Base-by-base conservation (phyloP, 2,113 vertebrate species). In the Xenus cinereus region DNA sequence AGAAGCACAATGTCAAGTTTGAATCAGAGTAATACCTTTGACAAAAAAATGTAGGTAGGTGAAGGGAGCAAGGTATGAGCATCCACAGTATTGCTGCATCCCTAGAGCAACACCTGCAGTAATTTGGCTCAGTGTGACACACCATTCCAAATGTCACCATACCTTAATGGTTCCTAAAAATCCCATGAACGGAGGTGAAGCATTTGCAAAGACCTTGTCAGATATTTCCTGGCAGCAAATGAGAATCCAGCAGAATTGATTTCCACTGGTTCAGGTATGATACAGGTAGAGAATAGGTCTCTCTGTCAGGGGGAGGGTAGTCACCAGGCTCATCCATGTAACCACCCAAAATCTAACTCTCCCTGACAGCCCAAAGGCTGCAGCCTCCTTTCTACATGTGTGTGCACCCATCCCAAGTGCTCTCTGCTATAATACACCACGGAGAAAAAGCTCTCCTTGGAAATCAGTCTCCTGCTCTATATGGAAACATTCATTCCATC, bases 371-470 rank as follows among this genome's bases (percentile, higher is more conserved):
- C 39, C 37, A 78, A 82, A 85, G 43, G n/a, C 17, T 41, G 32
- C 57, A 85, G 21, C 22, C 10, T 67, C 43, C 46, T 67, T 69
- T 64, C 76, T 32, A 22, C 15, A 41, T 4, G 15, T 2, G 12
- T 32, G 30, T 0, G 0, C 43, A 46, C 8, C 21, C 53, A 46
- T 10, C 4, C 16, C 28, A 39, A 60, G 23, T 35, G 17, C 28
- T 84, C 69, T 84, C 45, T 71, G 24, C 46, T 62, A 6, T n/a
- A 35, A 48, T 7, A 15, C 10, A 32, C 15, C 14, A 21, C 16
- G 35, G 74, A 69, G 50, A 74, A 87, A 87, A 84, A 85, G 10
- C 14, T 72, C 10, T 51, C 18, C 39, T 51, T n/a, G 28, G 39
- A 80, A 73, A 71, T 8, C 8, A 4, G 12, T 33, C 14, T 91